A percentile compares a stretch with the other conserved stretches of the same genome.
Conservation (phyloP, 92 coral and sea anemone genomes). For the Actinostola sp. region DNA sequence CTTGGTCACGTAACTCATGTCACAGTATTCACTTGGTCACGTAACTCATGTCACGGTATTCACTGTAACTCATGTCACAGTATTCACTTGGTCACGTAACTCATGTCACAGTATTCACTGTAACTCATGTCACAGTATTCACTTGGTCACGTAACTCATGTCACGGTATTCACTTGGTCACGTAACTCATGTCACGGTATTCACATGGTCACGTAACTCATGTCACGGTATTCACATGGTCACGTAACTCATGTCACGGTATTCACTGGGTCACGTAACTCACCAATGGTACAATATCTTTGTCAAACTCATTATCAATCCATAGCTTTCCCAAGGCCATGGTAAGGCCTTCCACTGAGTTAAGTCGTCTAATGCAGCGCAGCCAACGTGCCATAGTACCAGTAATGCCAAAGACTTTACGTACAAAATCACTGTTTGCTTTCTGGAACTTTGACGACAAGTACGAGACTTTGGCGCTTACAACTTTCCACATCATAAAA, state of each 20-base stretch:
- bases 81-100: no score
- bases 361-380: constrained; percentile 42
- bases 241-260: background rate
- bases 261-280: constrained; percentile 27
- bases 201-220: constrained; percentile 39
- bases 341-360: constrained; percentile 42
- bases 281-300: constrained; percentile 53
- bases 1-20: no score
- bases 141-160: no score
- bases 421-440: constrained; percentile 33
- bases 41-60: no score
- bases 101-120: no score
- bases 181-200: constrained; percentile 5
- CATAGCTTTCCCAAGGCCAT: constrained; percentile 61
- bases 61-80: no score
- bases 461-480: constrained; percentile 26
- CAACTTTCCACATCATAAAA: constrained; percentile 55
- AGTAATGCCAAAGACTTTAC: constrained; percentile 20
- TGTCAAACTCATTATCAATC: constrained; percentile 50
- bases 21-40: no score
- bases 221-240: background rate
- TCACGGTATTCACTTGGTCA: no score
- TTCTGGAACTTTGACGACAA: constrained; percentile 53
- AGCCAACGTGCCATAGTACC: constrained; percentile 54
- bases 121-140: no score